Evolutionary conservation across 2,888 invertebrate species (phyloP).

Genomic region (Troglohyphantes excavatus): DNA sequence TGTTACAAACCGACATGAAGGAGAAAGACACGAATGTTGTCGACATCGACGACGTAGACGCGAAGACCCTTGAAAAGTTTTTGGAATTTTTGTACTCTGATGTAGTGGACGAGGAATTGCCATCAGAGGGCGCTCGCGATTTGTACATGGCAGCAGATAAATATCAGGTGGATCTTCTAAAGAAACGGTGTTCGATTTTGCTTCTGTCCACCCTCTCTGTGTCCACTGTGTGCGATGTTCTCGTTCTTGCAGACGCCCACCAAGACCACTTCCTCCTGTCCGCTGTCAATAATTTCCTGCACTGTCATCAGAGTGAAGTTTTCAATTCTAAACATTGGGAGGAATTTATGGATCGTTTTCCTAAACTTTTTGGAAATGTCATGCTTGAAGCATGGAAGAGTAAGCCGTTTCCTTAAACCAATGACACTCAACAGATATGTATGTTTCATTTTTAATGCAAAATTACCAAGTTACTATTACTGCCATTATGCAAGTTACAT

Average conservation of each 20-base stretch:
- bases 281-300: not conserved
- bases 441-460: no score
- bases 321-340: not conserved
- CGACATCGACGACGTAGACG: not conserved
- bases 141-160: not conserved
- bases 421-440: no score
- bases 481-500: no score
- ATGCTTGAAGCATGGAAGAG: no score
- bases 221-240: not conserved
- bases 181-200: not conserved
- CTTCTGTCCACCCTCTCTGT: not conserved
- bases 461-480: no score
- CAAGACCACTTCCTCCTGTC: not conserved
- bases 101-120: no score
- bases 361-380: not conserved
- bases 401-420: no score
- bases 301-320: not conserved
- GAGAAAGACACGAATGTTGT: no score
- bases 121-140: not conserved
- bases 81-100: no score
- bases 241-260: not conserved
- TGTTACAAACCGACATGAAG: not conserved
- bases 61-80: no score
- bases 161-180: not conserved
- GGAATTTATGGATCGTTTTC: not conserved